These are phyloP conservation scores for Macroglossus sobrinus DNA, from an alignment of 2,113 vertebrate species.

Conservation along the genomic window DNA sequence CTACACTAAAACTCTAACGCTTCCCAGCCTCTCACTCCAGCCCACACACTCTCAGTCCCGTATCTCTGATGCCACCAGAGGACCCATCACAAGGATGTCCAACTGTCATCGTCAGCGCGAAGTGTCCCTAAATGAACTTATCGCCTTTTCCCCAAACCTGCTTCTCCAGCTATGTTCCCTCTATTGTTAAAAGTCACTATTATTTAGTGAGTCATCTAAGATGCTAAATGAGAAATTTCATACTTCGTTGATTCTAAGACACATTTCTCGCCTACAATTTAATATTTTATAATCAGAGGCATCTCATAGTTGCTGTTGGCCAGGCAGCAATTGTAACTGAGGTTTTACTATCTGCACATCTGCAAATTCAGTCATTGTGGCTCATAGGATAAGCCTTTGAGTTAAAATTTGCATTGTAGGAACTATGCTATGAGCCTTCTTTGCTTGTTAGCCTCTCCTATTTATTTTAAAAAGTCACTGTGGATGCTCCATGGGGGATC, in stretches of 20 bases:
- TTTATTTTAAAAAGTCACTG: background rate
- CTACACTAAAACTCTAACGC: background rate
- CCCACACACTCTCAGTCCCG: background rate
- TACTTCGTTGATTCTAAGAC: background rate
- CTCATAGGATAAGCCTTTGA: background rate
- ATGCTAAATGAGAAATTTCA: background rate
- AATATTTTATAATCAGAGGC: background rate
- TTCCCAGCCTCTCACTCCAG: background rate
- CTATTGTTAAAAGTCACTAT: background rate
- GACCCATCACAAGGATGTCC: background rate
- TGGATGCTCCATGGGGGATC: background rate
- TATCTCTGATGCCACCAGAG: background rate
- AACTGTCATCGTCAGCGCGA: background rate
- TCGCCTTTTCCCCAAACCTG: background rate
- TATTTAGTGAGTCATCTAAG: background rate
- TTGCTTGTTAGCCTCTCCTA: background rate
- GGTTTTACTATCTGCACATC: background rate
- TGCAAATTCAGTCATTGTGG: background rate
- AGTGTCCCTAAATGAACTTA: background rate
- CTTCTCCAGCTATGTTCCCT: background rate
- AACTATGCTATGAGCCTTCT: background rate
- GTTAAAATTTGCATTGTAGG: background rate
- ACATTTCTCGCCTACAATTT: background rate
- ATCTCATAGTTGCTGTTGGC: background rate
- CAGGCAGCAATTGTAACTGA: background rate